Conservation (phyloP, 2,113 vertebrate species). For the Calypte anna region DNA sequence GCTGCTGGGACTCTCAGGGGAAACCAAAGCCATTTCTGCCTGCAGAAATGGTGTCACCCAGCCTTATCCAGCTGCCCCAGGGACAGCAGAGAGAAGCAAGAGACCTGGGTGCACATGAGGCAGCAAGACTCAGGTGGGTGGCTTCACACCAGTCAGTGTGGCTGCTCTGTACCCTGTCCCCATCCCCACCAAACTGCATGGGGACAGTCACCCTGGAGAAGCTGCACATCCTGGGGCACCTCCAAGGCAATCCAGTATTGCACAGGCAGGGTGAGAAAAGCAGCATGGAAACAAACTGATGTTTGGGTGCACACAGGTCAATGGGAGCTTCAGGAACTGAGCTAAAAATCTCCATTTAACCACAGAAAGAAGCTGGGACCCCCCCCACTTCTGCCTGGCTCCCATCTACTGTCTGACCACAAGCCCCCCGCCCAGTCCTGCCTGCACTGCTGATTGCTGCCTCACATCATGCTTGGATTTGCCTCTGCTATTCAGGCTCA, state of each 20-base stretch:
- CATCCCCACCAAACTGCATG: fast-evolving
- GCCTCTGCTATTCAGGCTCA: neutral
- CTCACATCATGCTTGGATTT: fast-evolving
- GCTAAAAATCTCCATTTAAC: conserved; percentile 41
- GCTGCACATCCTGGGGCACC: neutral
- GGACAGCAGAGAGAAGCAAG: neutral
- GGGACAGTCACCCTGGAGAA: neutral
- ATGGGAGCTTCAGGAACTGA: neutral
- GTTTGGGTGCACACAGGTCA: neutral
- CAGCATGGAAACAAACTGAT: neutral
- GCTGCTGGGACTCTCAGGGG: neutral
- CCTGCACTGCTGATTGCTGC: neutral
- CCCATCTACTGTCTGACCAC: neutral
- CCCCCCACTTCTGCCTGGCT: conserved; percentile 6
- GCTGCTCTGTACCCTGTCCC: neutral
- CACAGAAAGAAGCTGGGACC: conserved; percentile 46
- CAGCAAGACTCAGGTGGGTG: neutral
- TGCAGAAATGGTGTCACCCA: neutral
- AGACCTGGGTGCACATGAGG: neutral
- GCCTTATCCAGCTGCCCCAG: neutral
- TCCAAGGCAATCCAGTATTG: fast-evolving
- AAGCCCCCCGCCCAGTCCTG: neutral
- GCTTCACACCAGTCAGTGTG: fast-evolving
- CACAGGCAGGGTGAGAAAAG: neutral
- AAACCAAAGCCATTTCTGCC: neutral